phyloP scores from a whole-genome alignment of 2,113 vertebrate species.

The Seriola quinqueradiata region DNA sequence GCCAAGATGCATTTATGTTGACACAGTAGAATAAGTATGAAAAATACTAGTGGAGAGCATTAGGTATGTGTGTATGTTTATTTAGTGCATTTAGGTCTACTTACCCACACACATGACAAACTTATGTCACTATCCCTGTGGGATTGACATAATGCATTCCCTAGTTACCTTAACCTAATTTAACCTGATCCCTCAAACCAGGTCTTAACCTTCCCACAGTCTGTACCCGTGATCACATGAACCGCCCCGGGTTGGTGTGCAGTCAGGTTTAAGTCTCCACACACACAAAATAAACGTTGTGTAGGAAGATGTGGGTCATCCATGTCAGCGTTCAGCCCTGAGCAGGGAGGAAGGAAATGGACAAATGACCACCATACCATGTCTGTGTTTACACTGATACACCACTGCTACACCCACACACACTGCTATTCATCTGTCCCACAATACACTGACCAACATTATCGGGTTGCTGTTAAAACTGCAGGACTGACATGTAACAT shows the following conservation, averaged over 20 bases:
- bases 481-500: not conserved
- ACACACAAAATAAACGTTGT: constrained; percentile 3
- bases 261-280: too few relatives aligned
- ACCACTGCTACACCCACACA: not conserved
- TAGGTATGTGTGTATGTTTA: not conserved
- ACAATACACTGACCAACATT: not conserved
- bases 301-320: constrained; percentile 3
- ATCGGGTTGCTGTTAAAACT: not conserved
- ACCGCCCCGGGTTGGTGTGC: too few relatives aligned
- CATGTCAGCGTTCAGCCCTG: not conserved
- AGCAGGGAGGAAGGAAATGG: constrained; percentile 36
- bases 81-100: not conserved
- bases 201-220: too few relatives aligned
- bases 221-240: too few relatives aligned
- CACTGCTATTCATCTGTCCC: not conserved
- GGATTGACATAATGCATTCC: too few relatives aligned
- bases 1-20: too few relatives aligned
- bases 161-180: too few relatives aligned
- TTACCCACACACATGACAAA: not conserved
- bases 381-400: constrained; percentile 3
- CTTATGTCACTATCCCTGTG: too few relatives aligned
- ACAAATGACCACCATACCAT: not conserved
- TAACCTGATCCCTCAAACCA: too few relatives aligned
- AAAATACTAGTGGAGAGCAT: too few relatives aligned
- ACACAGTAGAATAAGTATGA: too few relatives aligned